Base-by-base conservation (phyloP, 2,113 vertebrate genomes). In the Phalacrocorax aristotelis region DNA sequence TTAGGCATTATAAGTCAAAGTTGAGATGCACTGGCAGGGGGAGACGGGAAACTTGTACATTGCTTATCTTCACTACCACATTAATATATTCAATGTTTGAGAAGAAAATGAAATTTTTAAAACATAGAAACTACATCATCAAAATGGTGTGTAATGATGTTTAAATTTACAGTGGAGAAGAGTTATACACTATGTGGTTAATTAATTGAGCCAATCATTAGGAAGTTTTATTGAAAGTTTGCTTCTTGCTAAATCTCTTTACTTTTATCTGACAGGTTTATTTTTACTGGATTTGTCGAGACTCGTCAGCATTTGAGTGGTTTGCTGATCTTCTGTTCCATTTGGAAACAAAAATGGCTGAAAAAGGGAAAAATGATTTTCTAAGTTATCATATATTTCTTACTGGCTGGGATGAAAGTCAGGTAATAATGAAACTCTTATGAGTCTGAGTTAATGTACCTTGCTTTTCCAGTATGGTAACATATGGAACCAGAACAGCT, bases 281-380 rank as follows among this genome's bases (percentile, higher is more conserved):
- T 96, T 98, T 99, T 94, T 99, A 98, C 65, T 99, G 98, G 98
- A 98, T 98, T 96, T 98, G 98, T 93, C 96, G 98, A 92, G 98
- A 98, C 18, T 95, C 98, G 13, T 97, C 96, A 69, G 96, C 98
- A 34, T 99, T 99, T 94, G 98, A 98, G 86, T 99, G 98, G 98
- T 99, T 99, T 98, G 98, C 98, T 83, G 98, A 98, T 95, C 98
- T 99, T 91, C 96, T 99, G 38, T 97, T 96, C 62, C 98, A 98
- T 3, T 97, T 99, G 97, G 98, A 99, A 98, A 96, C 96, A 78
- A 97, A 96, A 96, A 97, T 98, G 98, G 84, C 90, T 90, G 98
- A 98, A 95, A 97, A 61, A 75, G 97, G 98, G 74, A 98, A 97
- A 94, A 89, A 92, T 46, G 75, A 97, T 86, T 98, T 98, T 90